Evolutionary conservation across 2,797 vertebrate genomes (phyloP), one percentile per base, ranked within the genome.

Genomic region (Astyanax mexicanus): DNA sequence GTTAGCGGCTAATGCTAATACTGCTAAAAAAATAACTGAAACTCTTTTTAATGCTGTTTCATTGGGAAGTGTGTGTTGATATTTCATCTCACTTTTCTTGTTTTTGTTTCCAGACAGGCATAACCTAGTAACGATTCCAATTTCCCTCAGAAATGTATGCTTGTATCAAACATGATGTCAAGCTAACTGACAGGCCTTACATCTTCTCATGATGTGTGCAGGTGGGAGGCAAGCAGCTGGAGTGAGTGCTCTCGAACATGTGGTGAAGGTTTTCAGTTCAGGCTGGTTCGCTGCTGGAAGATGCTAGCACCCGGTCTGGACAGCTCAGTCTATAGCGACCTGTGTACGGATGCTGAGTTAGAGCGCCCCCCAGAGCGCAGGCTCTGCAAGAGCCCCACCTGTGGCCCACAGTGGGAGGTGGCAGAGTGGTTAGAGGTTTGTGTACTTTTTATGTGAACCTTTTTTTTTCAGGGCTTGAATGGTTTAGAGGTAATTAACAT

Each of bases 161-260:
- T 6, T 38, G n/a, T n/a, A n/a, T n/a, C n/a, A n/a, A n/a, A n/a
- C 37, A 38, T 3, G 40, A 42, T 42, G 40, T 42, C 11, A 42
- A 3, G 2, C 44, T 47, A 47, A 47, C 44, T 47, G 37, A 9
- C 37, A 55, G 23, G 15, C 15, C 42, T 62, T 42, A 52, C 6
- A 62, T 40, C 32, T 38, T 32, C 45, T 61, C 9, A 3, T 42
- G 51, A 21, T 8, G 13, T 69, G 21, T 82, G 27, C 89, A 99
- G 98, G 84, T 99, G 97, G 97, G 98, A 99, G 92, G 95, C 96
- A 0, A 99, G 97, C 89, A 98, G 97, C 90, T 99, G 98, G 98
- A 99, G 97, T 0, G 97, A 98, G 86, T 99, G 98, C 58, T 99
- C 98, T 0, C 91, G 95, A 29, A 99, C 98, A 0, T 99, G 98